phyloP scores from a whole-genome alignment of 2,797 vertebrate genomes.

The Denticeps clupeoides region DNA sequence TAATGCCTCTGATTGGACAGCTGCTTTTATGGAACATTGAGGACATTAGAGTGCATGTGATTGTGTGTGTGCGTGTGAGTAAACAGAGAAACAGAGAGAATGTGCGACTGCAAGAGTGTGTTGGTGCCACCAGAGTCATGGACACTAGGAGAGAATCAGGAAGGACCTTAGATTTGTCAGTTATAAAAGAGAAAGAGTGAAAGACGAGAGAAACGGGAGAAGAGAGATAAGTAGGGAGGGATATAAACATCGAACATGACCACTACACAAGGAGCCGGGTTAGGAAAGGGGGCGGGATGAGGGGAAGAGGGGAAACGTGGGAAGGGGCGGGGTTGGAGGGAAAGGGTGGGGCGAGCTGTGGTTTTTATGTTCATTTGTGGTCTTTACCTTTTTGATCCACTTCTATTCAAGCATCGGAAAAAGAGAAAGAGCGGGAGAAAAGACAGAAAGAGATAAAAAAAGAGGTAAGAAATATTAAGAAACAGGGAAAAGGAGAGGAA shows the following conservation, averaged over 20 bases:
- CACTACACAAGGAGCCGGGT: constrained; percentile 77
- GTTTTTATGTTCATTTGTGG: constrained; percentile 80
- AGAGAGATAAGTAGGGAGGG: constrained; percentile 48
- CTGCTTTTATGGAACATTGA: too few relatives aligned
- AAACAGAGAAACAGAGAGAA: too few relatives aligned
- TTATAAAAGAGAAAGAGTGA: constrained; percentile 44
- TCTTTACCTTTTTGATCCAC: constrained; percentile 99
- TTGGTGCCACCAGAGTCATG: constrained; percentile 56
- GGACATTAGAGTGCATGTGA: neutral
- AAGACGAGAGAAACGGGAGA: constrained; percentile 23
- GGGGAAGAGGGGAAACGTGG: constrained; percentile 42
- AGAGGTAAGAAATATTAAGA: constrained; percentile 61
- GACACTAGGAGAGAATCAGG: constrained; percentile 50
- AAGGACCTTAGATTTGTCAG: constrained; percentile 60
- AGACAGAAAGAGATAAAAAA: constrained; percentile 58
- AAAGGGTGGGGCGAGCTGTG: constrained; percentile 62
- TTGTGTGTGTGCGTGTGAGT: constrained; percentile 6
- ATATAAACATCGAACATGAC: constrained; percentile 78
- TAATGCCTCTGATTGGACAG: too few relatives aligned
- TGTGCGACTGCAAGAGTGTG: constrained; percentile 35
- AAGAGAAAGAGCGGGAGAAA: constrained; percentile 68
- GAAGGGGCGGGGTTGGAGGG: constrained; percentile 39
- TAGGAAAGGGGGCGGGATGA: constrained; percentile 54
- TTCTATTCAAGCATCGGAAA: constrained; percentile 99
- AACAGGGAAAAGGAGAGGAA: constrained; percentile 55